These are phyloP conservation scores for Zonitis immaculata DNA, from an alignment of 2,888 invertebrate genomes.

Conservation along the genomic window DNA sequence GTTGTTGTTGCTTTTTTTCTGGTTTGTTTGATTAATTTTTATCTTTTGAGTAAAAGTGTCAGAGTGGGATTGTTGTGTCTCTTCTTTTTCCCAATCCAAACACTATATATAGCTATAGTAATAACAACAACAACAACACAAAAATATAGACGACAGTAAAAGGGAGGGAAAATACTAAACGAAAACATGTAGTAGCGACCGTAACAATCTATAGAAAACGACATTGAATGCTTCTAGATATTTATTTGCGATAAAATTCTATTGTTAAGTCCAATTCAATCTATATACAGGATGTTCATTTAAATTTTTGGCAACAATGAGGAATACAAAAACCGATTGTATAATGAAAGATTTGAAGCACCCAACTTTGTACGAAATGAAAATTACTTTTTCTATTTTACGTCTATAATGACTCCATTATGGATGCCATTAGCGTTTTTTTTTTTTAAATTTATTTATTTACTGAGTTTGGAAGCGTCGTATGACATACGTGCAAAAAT, in stretches of 20 bases:
- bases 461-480: too few species aligned
- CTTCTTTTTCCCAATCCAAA: neutral
- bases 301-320: too few species aligned
- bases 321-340: too few species aligned
- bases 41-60: neutral
- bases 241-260: constrained; percentile 32
- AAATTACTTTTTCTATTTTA: too few species aligned
- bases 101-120: too few species aligned
- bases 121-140: neutral
- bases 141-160: neutral
- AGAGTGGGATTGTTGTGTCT: neutral
- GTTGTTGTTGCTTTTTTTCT: neutral
- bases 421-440: too few species aligned
- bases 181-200: constrained; percentile 6
- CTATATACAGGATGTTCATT: too few species aligned
- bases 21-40: neutral
- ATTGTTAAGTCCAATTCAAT: constrained; percentile 32
- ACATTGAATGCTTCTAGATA: constrained; percentile 19
- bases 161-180: constrained; percentile 1
- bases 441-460: too few species aligned
- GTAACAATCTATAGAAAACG: constrained; percentile 10
- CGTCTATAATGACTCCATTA: too few species aligned
- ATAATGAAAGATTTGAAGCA: too few species aligned
- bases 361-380: too few species aligned
- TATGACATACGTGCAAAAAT: too few species aligned